Percentiles rank a stretch among this genome's conserved stretches.
These are phyloP conservation scores for Lophius piscatorius DNA, from an alignment of 2,113 vertebrate genomes.

Conservation along the genomic window DNA sequence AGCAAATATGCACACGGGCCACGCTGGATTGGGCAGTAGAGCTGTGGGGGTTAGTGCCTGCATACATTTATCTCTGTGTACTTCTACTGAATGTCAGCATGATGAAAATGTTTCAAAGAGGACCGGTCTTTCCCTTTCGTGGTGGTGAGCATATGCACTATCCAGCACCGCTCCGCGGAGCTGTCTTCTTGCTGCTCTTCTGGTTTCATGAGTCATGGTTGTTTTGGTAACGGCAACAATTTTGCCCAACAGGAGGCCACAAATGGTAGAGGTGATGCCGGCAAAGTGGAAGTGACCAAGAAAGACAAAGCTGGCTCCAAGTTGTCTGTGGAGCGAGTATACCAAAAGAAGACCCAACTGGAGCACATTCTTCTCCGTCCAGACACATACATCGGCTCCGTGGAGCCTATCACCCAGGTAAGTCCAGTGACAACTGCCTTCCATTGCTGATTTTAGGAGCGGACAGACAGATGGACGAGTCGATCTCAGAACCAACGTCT, in stretches of 20 bases:
- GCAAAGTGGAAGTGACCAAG: slow-evolving; percentile 76
- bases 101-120: too few species aligned
- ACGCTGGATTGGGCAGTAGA: too few species aligned
- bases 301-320: slow-evolving; percentile 87
- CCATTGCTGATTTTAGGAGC: too few species aligned
- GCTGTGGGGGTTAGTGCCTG: too few species aligned
- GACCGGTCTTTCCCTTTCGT: too few species aligned
- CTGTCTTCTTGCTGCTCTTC: background rate
- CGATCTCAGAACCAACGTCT: too few species aligned
- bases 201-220: background rate
- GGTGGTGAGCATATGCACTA: too few species aligned
- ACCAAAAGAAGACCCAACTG: slow-evolving; percentile 98
- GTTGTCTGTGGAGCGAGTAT: slow-evolving; percentile 96
- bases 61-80: too few species aligned
- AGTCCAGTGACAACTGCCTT: background rate
- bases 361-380: slow-evolving; percentile 98
- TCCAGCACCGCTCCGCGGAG: too few species aligned
- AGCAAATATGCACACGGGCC: too few species aligned
- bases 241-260: slow-evolving; percentile 88
- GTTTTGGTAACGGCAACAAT: slow-evolving; percentile 80
- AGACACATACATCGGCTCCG: slow-evolving; percentile 95
- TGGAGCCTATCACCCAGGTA: slow-evolving; percentile 95
- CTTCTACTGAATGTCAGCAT: too few species aligned
- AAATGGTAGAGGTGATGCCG: slow-evolving; percentile 79
- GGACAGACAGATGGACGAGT: too few species aligned